A percentile compares a stretch with the other conserved stretches of the same genome.
Conservation (phyloP, 2,888 invertebrate genomes). For the Heliconius cydno region DNA sequence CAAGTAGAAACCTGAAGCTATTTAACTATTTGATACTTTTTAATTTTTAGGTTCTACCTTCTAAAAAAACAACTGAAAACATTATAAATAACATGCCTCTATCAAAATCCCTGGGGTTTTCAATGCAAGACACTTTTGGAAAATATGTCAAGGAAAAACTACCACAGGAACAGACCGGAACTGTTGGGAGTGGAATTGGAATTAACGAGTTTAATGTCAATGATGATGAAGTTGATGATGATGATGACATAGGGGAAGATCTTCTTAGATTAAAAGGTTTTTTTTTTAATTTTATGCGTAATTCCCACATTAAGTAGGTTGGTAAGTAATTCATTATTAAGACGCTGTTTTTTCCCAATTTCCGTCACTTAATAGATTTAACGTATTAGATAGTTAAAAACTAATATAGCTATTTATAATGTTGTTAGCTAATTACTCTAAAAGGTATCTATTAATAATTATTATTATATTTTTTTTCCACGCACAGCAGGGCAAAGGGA, state of each 20-base stretch:
- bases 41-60: conserved; percentile 34
- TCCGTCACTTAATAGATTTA: too few species aligned
- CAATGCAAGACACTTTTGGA: conserved; percentile 50
- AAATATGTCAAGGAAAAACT: conserved; percentile 52
- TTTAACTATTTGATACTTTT: background rate
- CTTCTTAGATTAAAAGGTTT: conserved; percentile 51
- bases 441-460: too few species aligned
- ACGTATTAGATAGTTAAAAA: too few species aligned
- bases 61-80: conserved; percentile 7
- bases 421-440: too few species aligned
- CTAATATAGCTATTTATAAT: too few species aligned
- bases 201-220: conserved; percentile 52
- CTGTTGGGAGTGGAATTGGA: conserved; percentile 57
- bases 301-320: background rate
- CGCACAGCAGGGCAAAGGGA: too few species aligned
- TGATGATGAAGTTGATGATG: conserved; percentile 56
- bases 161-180: conserved; percentile 59
- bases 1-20: too few species aligned
- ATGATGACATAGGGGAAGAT: conserved; percentile 52
- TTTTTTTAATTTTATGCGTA: background rate
- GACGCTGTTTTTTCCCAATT: background rate
- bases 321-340: background rate
- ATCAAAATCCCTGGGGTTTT: conserved; percentile 59
- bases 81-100: conserved; percentile 51
- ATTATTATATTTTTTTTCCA: too few species aligned